Evolutionary conservation across 2,888 invertebrate species (phyloP), one percentile per base, ranked within the genome.

Genomic region (Epiblema foenella): DNA sequence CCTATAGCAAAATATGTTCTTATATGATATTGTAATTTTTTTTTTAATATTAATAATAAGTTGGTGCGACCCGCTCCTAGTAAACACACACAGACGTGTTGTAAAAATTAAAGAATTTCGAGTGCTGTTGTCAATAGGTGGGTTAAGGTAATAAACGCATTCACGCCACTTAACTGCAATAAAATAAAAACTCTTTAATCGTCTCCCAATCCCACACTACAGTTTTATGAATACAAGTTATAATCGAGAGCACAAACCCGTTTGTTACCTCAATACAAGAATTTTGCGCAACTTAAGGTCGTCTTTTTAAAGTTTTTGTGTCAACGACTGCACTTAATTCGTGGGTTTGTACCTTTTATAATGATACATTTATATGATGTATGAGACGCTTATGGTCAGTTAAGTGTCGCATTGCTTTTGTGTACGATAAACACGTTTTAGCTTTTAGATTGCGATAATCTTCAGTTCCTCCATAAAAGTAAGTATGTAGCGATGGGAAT

Each of bases 211-310:
- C 71, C 71, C 71, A 71, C 71, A 67, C 71, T 71, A 66, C 56
- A 67, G 59, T 67, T 60, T 70, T 67, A 67, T 66, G 46, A 52
- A 49, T 12, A 54, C 60, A 67, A 60, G 62, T 67, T 67, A 65
- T 67, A 71, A 71, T 62, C 60, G 62, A 57, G 66, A 67, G 37
- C 18, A 49, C 56, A 51, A 71, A 71, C 71, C 24, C n/a, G 71
- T 71, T 62, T 67, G 51, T 71, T 71, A 62, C 66, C 57, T 71
- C 60, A 67, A 62, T 56, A 56, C 49, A 60, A 33, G 54, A n/a
- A 56, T 39, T 59, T 71, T 71, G 62, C 71, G 67, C 52, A 67
- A 71, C 51, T 24, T 56, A 71, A 71, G 62, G 67, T 71, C 67
- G 60, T 70, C 70, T 67, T 33, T 33, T 33, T 71, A 24, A 65